Percentiles rank a stretch among this genome's conserved stretches.
These are phyloP conservation scores for Guaruba guarouba DNA, from an alignment of 2,113 vertebrate genomes.

Conservation along the genomic window DNA sequence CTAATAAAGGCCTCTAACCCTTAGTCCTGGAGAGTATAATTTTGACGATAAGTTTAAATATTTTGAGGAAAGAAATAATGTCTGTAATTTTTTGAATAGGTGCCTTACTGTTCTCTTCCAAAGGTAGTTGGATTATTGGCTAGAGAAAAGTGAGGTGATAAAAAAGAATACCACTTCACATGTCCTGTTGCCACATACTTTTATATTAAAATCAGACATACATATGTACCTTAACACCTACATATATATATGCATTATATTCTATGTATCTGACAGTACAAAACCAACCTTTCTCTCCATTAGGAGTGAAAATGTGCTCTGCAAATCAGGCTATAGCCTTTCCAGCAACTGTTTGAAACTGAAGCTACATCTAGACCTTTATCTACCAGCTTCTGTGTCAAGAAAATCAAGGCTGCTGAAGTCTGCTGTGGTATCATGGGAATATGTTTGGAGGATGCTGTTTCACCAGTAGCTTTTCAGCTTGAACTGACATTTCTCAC, in stretches of 20 bases:
- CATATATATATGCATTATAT: background rate
- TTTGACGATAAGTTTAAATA: background rate
- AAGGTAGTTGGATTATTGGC: background rate
- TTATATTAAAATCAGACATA: background rate
- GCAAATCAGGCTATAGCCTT: background rate
- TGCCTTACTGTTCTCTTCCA: background rate
- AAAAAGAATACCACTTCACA: background rate
- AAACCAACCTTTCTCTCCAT: background rate
- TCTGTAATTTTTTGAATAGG: background rate
- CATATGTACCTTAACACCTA: background rate
- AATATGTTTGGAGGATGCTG: slow-evolving; percentile 8
- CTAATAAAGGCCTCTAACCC: background rate
- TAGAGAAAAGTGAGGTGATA: background rate
- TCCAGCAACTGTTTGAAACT: background rate
- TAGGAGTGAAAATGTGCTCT: background rate
- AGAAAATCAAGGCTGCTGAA: slow-evolving; percentile 19
- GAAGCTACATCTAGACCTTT: background rate
- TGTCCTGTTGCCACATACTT: background rate
- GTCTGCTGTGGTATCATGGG: background rate
- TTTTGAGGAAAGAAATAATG: background rate
- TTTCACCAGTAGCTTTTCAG: slow-evolving; percentile 40
- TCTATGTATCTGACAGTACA: background rate
- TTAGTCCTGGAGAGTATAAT: background rate
- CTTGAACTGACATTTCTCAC: slow-evolving; percentile 39
- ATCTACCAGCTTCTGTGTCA: background rate